Evolutionary conservation across 2,797 vertebrate species (phyloP).

Genomic region (Ctenosaura bakeri): DNA sequence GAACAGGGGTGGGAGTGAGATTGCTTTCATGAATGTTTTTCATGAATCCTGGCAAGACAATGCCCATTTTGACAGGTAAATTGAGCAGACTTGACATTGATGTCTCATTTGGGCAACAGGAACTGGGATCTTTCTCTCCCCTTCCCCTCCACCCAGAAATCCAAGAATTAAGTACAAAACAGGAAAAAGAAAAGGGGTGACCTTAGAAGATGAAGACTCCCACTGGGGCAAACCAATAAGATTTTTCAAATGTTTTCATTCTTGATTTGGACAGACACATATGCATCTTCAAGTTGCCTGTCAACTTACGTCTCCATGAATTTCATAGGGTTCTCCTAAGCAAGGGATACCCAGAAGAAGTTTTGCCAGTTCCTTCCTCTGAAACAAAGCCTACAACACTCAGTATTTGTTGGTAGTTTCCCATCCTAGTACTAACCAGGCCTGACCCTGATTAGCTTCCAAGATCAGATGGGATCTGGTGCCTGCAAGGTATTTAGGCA

Average conservation of each 20-base stretch:
- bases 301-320: no score
- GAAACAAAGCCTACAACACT: no score
- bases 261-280: slow-evolving; percentile 73
- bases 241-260: slow-evolving; percentile 77
- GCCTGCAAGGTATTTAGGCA: slow-evolving; percentile 42
- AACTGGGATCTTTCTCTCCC: no score
- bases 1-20: not conserved
- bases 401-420: no score
- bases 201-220: slow-evolving; percentile 59
- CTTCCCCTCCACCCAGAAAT: not conserved
- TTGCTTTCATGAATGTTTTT: not conserved
- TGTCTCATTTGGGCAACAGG: not conserved
- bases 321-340: no score
- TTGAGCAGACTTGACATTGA: slow-evolving; percentile 8
- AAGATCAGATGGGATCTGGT: no score
- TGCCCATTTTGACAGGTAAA: not conserved
- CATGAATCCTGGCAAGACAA: not conserved
- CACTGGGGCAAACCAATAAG: slow-evolving; percentile 50
- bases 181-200: not conserved
- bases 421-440: no score
- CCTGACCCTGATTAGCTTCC: no score
- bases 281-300: no score
- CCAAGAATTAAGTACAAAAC: slow-evolving; percentile 8
- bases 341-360: no score
- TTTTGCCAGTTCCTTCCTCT: no score